Base-by-base conservation (phyloP, 2,888 invertebrate genomes). In the Tipula helvola region DNA sequence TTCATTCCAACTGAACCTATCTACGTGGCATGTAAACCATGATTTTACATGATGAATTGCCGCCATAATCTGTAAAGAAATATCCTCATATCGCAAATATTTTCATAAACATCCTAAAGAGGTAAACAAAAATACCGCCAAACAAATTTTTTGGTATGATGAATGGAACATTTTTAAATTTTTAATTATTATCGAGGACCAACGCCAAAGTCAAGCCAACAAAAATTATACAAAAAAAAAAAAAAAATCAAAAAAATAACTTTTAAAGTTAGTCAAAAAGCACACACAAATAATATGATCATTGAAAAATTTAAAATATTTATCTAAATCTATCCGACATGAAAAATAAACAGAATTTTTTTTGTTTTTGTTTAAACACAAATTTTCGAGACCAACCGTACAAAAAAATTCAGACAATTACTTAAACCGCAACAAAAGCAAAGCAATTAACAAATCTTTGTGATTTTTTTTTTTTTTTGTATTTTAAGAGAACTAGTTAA, bases 281-380 rank as follows among this genome's bases (percentile, higher is more conserved):
- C 28, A 71, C 71, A 71, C 28, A 71, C 71, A 71, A 71, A 71
- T 71, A 71, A 28, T 28, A 18, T 71, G 71, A 28, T 71, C 71
- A 71, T 71, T 71, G 71, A 71, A 28, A 71, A 28, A 71, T 71
- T 71, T 71, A 71, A 71, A 71, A 71, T 71, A 71, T 71, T 71
- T 71, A 71, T 71, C 71, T 71, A 71, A 71, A 71, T 71, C 71
- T 71, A 71, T 71, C 71, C 71, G 71, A 71, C 71, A 71, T 71
- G 71, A 71, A 71, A 28, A 71, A 71, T 71, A 71, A 71, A 71
- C 71, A 71, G 28, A 71, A 28, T 28, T 71, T 71, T 71, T 71
- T 71, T 28, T 28, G 28, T 57, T 52, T 28, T 28, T 12, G 13
- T 52, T 52, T 52, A 52, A 71, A 71, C 71, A 28, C 28, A 71